These are phyloP conservation scores for Lophius americanus DNA, from an alignment of 2,797 vertebrate species.

Conservation along the genomic window DNA sequence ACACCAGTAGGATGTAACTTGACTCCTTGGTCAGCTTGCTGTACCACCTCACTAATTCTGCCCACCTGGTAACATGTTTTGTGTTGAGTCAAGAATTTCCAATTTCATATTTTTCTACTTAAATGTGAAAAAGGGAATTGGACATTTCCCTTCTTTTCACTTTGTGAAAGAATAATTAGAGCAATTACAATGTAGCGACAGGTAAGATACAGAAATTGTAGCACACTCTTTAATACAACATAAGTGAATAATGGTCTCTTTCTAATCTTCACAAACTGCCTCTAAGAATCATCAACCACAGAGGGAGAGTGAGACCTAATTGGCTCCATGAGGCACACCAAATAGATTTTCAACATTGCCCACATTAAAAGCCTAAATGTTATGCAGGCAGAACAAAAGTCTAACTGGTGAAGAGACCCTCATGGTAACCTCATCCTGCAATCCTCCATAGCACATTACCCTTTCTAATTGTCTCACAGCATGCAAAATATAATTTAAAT, in stretches of 20 bases:
- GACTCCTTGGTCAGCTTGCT: background rate
- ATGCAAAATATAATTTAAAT: conserved; percentile 38
- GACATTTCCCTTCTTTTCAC: background rate
- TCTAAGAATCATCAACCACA: conserved; percentile 60
- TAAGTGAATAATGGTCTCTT: conserved; percentile 30
- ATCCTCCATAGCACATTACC: conserved; percentile 45
- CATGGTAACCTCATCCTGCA: conserved; percentile 11
- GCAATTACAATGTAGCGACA: conserved; percentile 28
- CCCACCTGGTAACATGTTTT: too few relatives aligned
- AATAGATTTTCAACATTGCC: conserved; percentile 32
- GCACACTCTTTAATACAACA: conserved; percentile 23
- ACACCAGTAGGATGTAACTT: background rate
- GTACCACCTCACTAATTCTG: background rate
- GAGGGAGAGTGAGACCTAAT: conserved; percentile 41
- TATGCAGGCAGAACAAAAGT: conserved; percentile 11
- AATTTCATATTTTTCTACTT: background rate
- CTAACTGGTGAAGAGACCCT: conserved; percentile 15
- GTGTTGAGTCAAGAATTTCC: background rate
- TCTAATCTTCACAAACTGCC: conserved; percentile 56
- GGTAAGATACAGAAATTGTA: conserved; percentile 41
- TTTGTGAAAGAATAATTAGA: conserved; percentile 23
- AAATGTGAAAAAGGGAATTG: conserved; percentile 15
- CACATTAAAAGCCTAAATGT: conserved; percentile 30
- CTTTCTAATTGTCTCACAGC: conserved; percentile 50
- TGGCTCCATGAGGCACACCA: conserved; percentile 37